Percentiles rank a stretch among this genome's conserved stretches.
Evolutionary conservation across 2,113 vertebrate genomes (phyloP).

Genomic region (Scophthalmus maximus): DNA sequence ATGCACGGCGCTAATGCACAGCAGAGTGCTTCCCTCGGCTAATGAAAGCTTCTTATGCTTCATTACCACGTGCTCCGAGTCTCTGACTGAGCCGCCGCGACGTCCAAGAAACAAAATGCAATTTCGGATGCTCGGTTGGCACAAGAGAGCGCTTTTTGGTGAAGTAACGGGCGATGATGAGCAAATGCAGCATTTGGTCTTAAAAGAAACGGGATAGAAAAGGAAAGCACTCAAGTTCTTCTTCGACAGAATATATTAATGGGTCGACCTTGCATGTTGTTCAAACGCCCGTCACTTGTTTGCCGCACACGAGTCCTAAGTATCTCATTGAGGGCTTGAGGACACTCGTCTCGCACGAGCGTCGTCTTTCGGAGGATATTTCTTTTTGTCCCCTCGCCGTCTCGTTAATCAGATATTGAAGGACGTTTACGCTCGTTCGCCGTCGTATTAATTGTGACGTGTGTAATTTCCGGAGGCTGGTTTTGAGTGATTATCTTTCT

Average conservation of each 20-base stretch:
- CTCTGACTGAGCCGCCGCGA: too few species aligned
- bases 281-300: constrained; percentile 6
- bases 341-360: constrained; percentile 32
- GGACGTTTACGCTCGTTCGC: not conserved
- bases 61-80: constrained; percentile 12
- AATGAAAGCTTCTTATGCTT: constrained; percentile 32
- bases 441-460: too few species aligned
- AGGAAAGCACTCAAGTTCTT: constrained; percentile 26
- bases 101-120: too few species aligned
- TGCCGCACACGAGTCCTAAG: too few species aligned
- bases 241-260: constrained; percentile 32
- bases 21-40: constrained; percentile 28
- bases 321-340: constrained; percentile 44
- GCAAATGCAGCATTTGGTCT: not conserved
- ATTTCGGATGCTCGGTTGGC: not conserved
- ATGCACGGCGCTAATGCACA: constrained; percentile 1
- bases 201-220: constrained; percentile 1
- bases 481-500: too few species aligned
- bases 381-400: not conserved
- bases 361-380: constrained; percentile 28
- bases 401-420: constrained; percentile 11
- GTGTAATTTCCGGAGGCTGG: too few species aligned
- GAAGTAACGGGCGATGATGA: constrained; percentile 30
- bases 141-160: constrained; percentile 33
- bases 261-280: constrained; percentile 26